A percentile compares a stretch with the other conserved stretches of the same genome.
Conservation (phyloP, 2,113 vertebrate genomes). For the Leptosomus discolor region DNA sequence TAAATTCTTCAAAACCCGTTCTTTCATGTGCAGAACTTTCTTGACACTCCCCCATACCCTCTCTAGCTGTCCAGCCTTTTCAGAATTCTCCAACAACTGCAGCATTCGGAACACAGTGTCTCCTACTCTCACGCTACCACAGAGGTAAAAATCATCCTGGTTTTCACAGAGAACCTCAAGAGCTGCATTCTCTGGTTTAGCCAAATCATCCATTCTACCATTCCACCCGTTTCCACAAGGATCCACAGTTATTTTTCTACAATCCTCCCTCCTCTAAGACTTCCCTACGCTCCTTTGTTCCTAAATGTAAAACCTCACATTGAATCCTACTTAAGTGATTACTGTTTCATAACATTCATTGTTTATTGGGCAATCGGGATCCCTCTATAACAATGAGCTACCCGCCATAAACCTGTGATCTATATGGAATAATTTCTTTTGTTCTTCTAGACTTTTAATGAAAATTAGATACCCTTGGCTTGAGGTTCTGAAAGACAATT, state of each 20-base stretch:
- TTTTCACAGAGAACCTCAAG: not conserved
- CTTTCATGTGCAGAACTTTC: not conserved
- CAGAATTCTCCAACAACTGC: fast-evolving
- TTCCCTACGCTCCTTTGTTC: not conserved
- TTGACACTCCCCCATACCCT: no score
- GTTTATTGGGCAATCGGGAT: not conserved
- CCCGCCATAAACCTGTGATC: fast-evolving
- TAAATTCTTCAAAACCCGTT: not conserved
- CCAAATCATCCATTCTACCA: not conserved
- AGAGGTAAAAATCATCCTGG: not conserved
- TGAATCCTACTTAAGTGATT: not conserved
- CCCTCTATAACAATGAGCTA: not conserved
- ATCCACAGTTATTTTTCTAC: not conserved
- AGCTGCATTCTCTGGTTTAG: not conserved
- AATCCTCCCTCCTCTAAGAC: not conserved
- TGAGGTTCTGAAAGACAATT: not conserved
- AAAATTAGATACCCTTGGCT: not conserved
- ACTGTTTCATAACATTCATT: not conserved
- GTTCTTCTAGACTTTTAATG: not conserved
- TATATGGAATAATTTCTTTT: not conserved
- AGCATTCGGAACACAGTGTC: not conserved
- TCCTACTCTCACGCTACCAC: not conserved
- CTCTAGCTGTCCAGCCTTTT: not conserved
- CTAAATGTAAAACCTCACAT: not conserved
- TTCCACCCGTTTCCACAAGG: not conserved